Conservation (phyloP, 2,797 vertebrate species). For the Avahi laniger region DNA sequence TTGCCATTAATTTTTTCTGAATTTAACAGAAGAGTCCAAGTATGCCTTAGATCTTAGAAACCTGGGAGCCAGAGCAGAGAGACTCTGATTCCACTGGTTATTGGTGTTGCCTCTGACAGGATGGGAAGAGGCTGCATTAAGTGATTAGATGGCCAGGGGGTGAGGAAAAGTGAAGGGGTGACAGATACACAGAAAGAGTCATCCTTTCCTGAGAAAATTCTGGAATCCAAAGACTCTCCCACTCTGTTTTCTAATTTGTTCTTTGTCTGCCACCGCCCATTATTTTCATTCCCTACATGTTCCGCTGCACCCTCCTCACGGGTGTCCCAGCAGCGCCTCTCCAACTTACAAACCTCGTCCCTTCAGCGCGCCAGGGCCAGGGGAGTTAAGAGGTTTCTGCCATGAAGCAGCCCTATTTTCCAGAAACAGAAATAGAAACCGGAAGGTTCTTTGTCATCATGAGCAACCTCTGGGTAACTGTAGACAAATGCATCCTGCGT, state of each 20-base stretch:
- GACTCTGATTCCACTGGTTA: background rate
- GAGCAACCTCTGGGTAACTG: background rate
- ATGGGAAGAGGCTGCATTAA: background rate
- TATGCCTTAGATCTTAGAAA: background rate
- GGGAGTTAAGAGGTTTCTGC: background rate
- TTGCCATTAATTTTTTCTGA: background rate
- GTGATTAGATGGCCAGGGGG: background rate
- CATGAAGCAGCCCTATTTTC: background rate
- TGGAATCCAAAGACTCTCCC: background rate
- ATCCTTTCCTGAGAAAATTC: background rate
- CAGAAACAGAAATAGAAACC: conserved; percentile 1
- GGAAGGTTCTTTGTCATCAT: background rate
- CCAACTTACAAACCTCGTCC: background rate
- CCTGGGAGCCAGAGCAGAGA: background rate
- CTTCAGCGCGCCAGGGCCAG: background rate
- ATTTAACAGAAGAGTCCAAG: background rate
- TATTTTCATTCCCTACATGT: background rate
- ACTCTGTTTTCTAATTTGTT: background rate
- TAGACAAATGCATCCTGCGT: background rate
- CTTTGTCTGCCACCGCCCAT: background rate
- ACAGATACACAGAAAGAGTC: background rate
- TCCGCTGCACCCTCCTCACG: background rate
- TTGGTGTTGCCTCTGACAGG: background rate
- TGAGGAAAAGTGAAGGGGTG: background rate
- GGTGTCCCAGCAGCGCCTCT: background rate